Evolutionary conservation across 1,140 invertebrate species (phyloP), one percentile per base, ranked within the genome.

Genomic region (Argopecten irradians): DNA sequence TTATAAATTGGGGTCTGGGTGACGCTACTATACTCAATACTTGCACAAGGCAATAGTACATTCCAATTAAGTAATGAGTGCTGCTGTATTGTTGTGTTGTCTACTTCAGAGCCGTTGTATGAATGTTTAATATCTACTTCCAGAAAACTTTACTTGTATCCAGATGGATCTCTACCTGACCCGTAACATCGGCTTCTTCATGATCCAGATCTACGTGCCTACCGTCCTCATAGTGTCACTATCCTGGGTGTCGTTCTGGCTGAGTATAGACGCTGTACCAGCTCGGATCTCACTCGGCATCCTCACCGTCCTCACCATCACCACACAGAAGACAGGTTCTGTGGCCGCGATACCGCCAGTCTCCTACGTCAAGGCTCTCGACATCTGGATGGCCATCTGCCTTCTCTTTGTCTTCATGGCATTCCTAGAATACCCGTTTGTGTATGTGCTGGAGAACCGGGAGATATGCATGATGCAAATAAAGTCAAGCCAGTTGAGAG

Each of bases 161-260:
- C 95, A 97, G 89, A 97, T 98, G 0, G 97, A 97, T 89, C 98
- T 99, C 95, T 98, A 98, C 95, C 96, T 99, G 5, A 97, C 97
- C 92, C 96, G 98, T 16, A 97, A 98, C 93, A 98, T 98, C 0
- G 98, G 98, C 82, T 99, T 98, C 94, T 99, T 99, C 95, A 96
- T 99, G 5, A 98, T 98, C 90, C 97, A 98, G 96, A 98, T 98
- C 14, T 99, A 99, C 95, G 97, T 98, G 34, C 98, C 98, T 0
- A 99, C 98, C 93, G 98, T 98, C 82, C 96, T 99, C 43, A 98
- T 99, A 89, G 98, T 99, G 0, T 97, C 99, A 0, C 96, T 99
- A 0, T 99, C 98, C 0, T 99, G 98, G 98, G 98, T 99, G 0
- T 98, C 89, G 14, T 89, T 91, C 83, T 99, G 98, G 98, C 96